phyloP scores from a whole-genome alignment of 2,797 vertebrate genomes.

The Salarias fasciatus region DNA sequence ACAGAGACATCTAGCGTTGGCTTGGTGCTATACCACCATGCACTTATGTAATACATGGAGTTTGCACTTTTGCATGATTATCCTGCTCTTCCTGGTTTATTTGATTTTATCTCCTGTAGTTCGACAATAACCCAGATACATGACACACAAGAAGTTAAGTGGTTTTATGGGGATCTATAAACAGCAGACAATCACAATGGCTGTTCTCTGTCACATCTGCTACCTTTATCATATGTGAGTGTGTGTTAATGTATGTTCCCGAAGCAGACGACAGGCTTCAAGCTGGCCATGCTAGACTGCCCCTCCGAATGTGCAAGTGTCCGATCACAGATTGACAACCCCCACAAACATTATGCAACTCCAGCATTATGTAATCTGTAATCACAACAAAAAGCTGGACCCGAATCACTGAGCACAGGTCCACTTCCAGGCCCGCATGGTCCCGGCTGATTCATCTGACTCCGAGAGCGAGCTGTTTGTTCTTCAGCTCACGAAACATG shows the following conservation, averaged over 20 bases:
- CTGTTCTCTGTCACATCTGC: conserved; percentile 3
- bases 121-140: conserved; percentile 15
- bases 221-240: background rate
- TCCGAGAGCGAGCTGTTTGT: too few relatives aligned
- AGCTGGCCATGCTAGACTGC: conserved; percentile 1
- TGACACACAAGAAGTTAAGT: conserved; percentile 16
- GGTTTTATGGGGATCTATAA: conserved; percentile 21
- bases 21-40: conserved; percentile 21
- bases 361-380: conserved; percentile 51
- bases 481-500: too few relatives aligned
- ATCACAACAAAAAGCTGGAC: conserved; percentile 40
- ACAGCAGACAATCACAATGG: conserved; percentile 13
- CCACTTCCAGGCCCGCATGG: conserved; percentile 28
- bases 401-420: conserved; percentile 20
- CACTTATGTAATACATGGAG: conserved; percentile 73
- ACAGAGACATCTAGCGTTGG: conserved; percentile 72
- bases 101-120: too few relatives aligned
- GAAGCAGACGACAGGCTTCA: conserved; percentile 42
- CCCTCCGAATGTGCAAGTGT: conserved; percentile 21
- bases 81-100: conserved; percentile 14
- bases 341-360: conserved; percentile 55
- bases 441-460: background rate
- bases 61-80: conserved; percentile 46
- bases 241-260: background rate
- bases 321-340: conserved; percentile 43